Conservation (phyloP, 2,113 vertebrate genomes). For the Theristicus caerulescens region DNA sequence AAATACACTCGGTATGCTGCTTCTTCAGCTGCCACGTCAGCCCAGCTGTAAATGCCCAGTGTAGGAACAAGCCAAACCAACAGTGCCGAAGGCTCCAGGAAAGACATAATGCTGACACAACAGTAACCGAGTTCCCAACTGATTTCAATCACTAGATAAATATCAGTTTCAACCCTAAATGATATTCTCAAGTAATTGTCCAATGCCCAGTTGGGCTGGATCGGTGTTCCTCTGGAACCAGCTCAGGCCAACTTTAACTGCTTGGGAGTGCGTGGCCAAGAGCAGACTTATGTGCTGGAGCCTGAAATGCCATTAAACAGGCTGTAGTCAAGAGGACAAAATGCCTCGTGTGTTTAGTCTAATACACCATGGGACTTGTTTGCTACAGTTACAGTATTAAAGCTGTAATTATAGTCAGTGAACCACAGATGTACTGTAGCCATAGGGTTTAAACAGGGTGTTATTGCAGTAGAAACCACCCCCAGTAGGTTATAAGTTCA, state of each 20-base stretch:
- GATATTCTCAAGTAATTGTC: slow-evolving; percentile 72
- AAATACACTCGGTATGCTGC: slow-evolving; percentile 16
- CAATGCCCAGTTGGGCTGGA: slow-evolving; percentile 74
- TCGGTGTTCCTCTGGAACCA: slow-evolving; percentile 69
- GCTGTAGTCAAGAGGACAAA: slow-evolving; percentile 65
- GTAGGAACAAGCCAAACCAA: slow-evolving; percentile 63
- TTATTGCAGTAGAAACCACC: slow-evolving; percentile 67
- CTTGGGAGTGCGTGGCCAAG: slow-evolving; percentile 58
- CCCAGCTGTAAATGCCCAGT: slow-evolving; percentile 50
- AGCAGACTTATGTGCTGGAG: slow-evolving; percentile 75
- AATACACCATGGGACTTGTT: slow-evolving; percentile 64
- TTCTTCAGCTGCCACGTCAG: slow-evolving; percentile 66
- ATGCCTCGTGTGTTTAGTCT: slow-evolving; percentile 59
- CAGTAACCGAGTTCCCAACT: slow-evolving; percentile 68
- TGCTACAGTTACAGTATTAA: slow-evolving; percentile 72
- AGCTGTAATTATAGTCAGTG: slow-evolving; percentile 75
- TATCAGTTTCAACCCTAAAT: slow-evolving; percentile 74
- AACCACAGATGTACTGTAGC: slow-evolving; percentile 69
- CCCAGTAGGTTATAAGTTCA: slow-evolving; percentile 73
- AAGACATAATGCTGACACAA: slow-evolving; percentile 75
- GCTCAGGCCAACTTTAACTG: slow-evolving; percentile 67
- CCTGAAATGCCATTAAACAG: slow-evolving; percentile 71
- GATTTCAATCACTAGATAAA: slow-evolving; percentile 82
- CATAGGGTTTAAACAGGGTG: slow-evolving; percentile 61
- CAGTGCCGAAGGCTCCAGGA: slow-evolving; percentile 58